These are phyloP conservation scores for Drosophila triauraria DNA, from an alignment of 1,140 invertebrate species.

Conservation along the genomic window DNA sequence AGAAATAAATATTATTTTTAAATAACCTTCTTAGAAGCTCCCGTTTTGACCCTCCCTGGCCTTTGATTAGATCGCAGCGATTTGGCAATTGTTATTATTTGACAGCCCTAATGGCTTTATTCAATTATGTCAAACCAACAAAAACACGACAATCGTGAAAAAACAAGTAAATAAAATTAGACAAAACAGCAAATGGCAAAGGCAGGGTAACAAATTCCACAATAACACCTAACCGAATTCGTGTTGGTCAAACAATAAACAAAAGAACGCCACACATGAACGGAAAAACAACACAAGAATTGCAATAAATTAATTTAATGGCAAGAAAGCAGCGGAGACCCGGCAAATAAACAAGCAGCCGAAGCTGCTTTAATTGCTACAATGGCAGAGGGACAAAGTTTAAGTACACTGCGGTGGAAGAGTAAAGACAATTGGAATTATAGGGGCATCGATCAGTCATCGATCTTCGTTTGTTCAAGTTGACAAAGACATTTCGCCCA, in stretches of 20 bases:
- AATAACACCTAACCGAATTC: constrained; percentile 4
- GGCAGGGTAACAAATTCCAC: constrained; percentile 1
- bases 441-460: constrained; percentile 16
- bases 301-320: constrained; percentile 68
- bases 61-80: not conserved
- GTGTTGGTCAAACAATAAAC: constrained; percentile 41
- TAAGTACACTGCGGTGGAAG: constrained; percentile 5
- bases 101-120: constrained; percentile 28
- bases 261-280: constrained; percentile 26
- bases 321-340: constrained; percentile 34
- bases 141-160: not conserved
- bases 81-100: constrained; percentile 2
- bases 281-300: constrained; percentile 21
- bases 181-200: not conserved
- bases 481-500: constrained; percentile 11
- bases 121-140: constrained; percentile 31
- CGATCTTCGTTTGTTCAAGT: constrained; percentile 33
- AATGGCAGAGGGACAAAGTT: constrained; percentile 31
- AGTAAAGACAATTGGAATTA: constrained; percentile 12
- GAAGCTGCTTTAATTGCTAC: constrained; percentile 59
- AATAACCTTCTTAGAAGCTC: not conserved
- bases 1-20: too few species aligned
- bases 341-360: constrained; percentile 8
- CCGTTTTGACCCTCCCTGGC: not conserved
- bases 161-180: constrained; percentile 27